These are phyloP conservation scores for Phoenoteleia sp. DNA, from an alignment of 2,888 invertebrate species.

Conservation along the genomic window DNA sequence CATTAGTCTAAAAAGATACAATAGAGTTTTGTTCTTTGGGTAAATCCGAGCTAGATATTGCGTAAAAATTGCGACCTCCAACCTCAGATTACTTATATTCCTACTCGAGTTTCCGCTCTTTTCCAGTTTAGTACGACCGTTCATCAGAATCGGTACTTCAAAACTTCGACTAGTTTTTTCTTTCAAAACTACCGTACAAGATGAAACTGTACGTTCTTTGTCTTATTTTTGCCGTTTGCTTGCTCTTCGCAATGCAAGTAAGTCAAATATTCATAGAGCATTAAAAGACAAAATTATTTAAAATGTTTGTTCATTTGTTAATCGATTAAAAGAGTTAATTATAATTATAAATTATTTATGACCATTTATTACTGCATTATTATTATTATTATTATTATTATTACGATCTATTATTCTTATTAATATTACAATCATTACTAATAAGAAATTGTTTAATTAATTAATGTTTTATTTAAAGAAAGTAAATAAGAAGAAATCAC, in stretches of 20 bases:
- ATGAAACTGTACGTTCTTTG: conserved; percentile 31
- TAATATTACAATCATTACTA: too few relatives aligned
- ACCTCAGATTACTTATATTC: conserved; percentile 47
- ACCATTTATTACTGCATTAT: too few relatives aligned
- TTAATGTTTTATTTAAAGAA: too few relatives aligned
- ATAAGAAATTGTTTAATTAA: too few relatives aligned
- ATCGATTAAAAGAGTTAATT: too few relatives aligned
- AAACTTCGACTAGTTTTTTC: neutral
- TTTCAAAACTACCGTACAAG: neutral
- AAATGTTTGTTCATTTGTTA: too few relatives aligned
- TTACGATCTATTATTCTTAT: too few relatives aligned
- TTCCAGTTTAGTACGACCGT: conserved; percentile 38
- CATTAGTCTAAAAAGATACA: conserved; percentile 21
- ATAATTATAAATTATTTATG: too few relatives aligned
- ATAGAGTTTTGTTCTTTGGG: conserved; percentile 4
- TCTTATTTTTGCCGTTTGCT: conserved; percentile 14
- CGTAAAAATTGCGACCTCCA: conserved; percentile 41
- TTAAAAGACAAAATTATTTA: neutral
- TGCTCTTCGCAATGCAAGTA: conserved; percentile 28
- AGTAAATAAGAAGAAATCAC: too few relatives aligned
- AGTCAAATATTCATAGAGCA: conserved; percentile 13
- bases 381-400: too few relatives aligned
- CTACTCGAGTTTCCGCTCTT: conserved; percentile 30
- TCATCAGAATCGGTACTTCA: conserved; percentile 11
- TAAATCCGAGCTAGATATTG: conserved; percentile 10